phyloP scores from a whole-genome alignment of 2,113 vertebrate species.

The Rutilus rutilus region DNA sequence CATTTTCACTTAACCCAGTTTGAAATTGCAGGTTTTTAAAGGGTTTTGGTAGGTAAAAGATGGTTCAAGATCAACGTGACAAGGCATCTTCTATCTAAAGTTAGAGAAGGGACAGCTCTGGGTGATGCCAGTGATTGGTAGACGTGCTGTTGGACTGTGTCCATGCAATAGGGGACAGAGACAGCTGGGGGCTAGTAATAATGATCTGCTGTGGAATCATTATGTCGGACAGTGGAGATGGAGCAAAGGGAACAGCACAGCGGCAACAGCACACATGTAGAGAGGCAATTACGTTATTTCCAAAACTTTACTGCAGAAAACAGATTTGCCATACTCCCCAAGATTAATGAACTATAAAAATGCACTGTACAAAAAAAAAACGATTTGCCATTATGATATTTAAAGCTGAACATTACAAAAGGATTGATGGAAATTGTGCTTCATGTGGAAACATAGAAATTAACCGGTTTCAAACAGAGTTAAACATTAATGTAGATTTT shows the following conservation, averaged over 20 bases:
- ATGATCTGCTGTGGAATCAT: constrained; percentile 37
- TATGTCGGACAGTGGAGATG: constrained; percentile 32
- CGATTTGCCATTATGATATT: not conserved
- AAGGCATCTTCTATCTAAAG: not conserved
- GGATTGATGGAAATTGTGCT: not conserved
- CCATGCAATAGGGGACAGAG: constrained; percentile 35
- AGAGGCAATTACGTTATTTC: constrained; percentile 37
- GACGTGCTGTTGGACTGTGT: constrained; percentile 6
- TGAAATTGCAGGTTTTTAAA: not conserved
- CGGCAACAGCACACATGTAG: constrained; percentile 5
- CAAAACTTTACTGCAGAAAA: constrained; percentile 12
- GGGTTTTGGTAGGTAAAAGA: not conserved
- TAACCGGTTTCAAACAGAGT: not conserved
- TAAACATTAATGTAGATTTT: not conserved
- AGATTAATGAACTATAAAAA: constrained; percentile 11
- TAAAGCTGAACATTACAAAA: not conserved
- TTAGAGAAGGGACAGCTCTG: constrained; percentile 3
- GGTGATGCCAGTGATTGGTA: constrained; percentile 16
- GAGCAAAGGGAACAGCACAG: constrained; percentile 16
- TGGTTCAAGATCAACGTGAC: not conserved
- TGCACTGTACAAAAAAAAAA: not conserved
- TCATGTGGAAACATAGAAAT: not conserved
- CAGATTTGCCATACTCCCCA: not conserved
- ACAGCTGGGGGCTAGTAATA: constrained; percentile 39
- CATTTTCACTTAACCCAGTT: not conserved